Conservation (phyloP, 2,113 vertebrate species). For the Notechis scutatus region DNA sequence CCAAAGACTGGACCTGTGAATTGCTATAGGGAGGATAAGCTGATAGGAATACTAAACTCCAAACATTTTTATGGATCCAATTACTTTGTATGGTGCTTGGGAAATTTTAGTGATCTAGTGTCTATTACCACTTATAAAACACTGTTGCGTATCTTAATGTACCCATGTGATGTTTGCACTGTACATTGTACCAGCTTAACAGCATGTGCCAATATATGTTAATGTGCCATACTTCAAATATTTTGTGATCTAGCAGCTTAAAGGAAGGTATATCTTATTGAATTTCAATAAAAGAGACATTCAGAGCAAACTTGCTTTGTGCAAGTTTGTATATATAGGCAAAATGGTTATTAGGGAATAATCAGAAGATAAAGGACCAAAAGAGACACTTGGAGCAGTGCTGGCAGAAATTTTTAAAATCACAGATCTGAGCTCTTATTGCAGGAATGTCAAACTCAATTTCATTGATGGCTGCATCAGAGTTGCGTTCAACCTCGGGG, state of each 20-base stretch:
- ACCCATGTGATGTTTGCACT: background rate
- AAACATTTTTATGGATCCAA: background rate
- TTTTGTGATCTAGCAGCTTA: background rate
- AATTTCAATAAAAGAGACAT: background rate
- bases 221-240: background rate
- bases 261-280: background rate
- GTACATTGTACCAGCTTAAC: background rate
- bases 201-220: background rate
- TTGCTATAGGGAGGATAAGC: background rate
- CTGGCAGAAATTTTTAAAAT: background rate
- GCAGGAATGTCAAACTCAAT: too few relatives aligned
- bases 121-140: background rate
- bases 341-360: background rate
- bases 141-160: background rate
- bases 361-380: background rate
- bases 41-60: background rate
- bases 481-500: too few relatives aligned
- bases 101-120: background rate
- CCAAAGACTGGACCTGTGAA: background rate
- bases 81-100: background rate
- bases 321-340: background rate
- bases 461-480: too few relatives aligned
- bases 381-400: background rate
- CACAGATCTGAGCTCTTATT: background rate
- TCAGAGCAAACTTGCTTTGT: background rate